Evolutionary conservation across 1,140 invertebrate species (phyloP), one percentile per base, ranked within the genome.

Genomic region (Drosophila oshimai): DNA sequence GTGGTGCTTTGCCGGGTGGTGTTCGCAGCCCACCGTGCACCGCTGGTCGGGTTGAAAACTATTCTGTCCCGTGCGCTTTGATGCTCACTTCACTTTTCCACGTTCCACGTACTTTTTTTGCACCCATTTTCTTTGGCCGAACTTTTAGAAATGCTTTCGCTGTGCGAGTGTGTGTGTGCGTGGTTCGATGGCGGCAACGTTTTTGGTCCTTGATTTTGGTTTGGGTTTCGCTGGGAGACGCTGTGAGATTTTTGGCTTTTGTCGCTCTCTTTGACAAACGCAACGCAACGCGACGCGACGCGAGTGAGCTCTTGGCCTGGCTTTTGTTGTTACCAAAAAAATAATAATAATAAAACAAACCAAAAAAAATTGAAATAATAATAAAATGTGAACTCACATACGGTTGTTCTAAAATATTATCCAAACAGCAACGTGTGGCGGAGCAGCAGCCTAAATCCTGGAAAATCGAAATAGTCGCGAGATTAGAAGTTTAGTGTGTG

Each of bases 231-330:
- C 74, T 68, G 79, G 68, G 80, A 84, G 80, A 79, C 83, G 75
- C 76, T 75, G 75, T 68, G 78, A 87, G 81, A 87, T 87, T 87
- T 87, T 87, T 87, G 83, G 81, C 81, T 87, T 87, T 87, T 87
- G 81, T 87, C 83, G 83, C 81, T 88, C 62, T 86, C 81, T 88
- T 87, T 88, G 81, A 86, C 81, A 86, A 86, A 86, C 80, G 71
- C 71, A 70, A 71, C 68, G 68, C 64, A 74, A 74, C 70, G 80
- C 81, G 81, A 71, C 80, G 80, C 80, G 71, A 73, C 80, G 80
- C 81, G 81, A 86, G 81, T 86, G 83, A 75, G 61, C 80, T 79
- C 58, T 58, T 81, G 83, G 79, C 49, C 80, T 79, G 83, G 64
- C 71, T 87, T 81, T 81, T 81, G 79, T 74, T 80, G 68, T 60